These are phyloP conservation scores for Ectemnius cavifrons DNA, from an alignment of 2,888 invertebrate species.

Conservation along the genomic window DNA sequence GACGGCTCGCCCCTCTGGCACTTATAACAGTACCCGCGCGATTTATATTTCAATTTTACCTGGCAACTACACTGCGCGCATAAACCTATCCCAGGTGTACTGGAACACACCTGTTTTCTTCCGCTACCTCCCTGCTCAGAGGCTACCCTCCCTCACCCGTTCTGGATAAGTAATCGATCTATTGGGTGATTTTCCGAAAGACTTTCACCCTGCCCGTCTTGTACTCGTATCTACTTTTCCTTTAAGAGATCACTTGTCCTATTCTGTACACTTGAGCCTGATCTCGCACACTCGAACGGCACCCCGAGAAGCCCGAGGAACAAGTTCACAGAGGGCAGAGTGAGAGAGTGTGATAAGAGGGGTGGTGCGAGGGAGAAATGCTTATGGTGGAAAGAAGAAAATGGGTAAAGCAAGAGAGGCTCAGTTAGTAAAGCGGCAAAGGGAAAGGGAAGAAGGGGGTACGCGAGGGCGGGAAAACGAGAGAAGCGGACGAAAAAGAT, in stretches of 20 bases:
- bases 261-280: conserved; percentile 29
- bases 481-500: conserved; percentile 19
- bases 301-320: conserved; percentile 18
- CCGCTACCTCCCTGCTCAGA: conserved; percentile 17
- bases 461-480: conserved; percentile 3
- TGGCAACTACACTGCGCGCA: conserved; percentile 11
- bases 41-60: conserved; percentile 62
- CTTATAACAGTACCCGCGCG: conserved; percentile 53
- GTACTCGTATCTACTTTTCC: conserved; percentile 28
- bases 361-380: conserved; percentile 7
- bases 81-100: conserved; percentile 10
- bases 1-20: conserved; percentile 32
- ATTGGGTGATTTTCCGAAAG: conserved; percentile 56
- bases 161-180: conserved; percentile 27
- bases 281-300: conserved; percentile 34
- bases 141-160: background rate
- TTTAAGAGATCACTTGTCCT: conserved; percentile 31
- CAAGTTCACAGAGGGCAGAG: conserved; percentile 37
- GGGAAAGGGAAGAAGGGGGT: conserved; percentile 29
- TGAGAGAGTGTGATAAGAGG: conserved; percentile 17
- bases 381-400: conserved; percentile 36
- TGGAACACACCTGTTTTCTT: conserved; percentile 53
- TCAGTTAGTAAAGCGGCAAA: conserved; percentile 18
- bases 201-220: conserved; percentile 59
- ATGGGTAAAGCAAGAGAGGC: conserved; percentile 31